phyloP scores from a whole-genome alignment of 2,888 invertebrate genomes.

The Euplexia lucipara region DNA sequence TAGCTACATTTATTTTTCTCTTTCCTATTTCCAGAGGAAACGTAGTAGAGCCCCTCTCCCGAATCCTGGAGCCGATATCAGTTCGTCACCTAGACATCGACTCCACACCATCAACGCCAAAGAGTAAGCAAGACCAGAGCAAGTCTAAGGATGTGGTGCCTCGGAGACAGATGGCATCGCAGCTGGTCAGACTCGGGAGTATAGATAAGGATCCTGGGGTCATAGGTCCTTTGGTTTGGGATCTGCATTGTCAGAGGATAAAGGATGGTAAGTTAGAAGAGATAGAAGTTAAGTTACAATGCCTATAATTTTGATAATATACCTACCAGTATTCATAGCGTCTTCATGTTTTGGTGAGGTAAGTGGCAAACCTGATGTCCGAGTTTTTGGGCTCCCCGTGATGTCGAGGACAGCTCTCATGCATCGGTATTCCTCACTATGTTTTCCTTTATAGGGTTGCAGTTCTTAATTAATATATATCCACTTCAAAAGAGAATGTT shows the following conservation, averaged over 20 bases:
- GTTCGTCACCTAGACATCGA: constrained; percentile 93
- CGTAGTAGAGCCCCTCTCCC: constrained; percentile 94
- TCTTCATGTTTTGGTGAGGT: too few relatives aligned
- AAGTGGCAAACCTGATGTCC: too few relatives aligned
- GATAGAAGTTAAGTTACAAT: too few relatives aligned
- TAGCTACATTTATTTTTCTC: too few relatives aligned
- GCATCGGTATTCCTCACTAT: too few relatives aligned
- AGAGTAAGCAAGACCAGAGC: constrained; percentile 62
- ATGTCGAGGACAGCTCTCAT: too few relatives aligned
- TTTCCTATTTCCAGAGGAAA: constrained; percentile 89
- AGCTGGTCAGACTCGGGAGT: constrained; percentile 93
- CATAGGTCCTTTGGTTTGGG: constrained; percentile 96
- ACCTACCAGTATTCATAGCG: too few relatives aligned
- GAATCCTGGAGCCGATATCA: constrained; percentile 95
- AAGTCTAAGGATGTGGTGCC: constrained; percentile 77
- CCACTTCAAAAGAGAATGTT: too few relatives aligned
- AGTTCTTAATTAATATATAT: too few relatives aligned
- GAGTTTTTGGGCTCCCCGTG: too few relatives aligned
- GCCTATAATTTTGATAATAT: too few relatives aligned
- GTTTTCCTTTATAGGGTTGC: too few relatives aligned
- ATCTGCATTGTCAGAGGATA: constrained; percentile 93
- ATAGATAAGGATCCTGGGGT: constrained; percentile 95
- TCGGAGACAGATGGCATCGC: constrained; percentile 85
- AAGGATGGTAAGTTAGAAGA: constrained; percentile 89
- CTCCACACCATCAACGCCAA: constrained; percentile 78